These are phyloP conservation scores for Synanthedon tipuliformis DNA, from an alignment of 2,888 invertebrate species.

Conservation along the genomic window DNA sequence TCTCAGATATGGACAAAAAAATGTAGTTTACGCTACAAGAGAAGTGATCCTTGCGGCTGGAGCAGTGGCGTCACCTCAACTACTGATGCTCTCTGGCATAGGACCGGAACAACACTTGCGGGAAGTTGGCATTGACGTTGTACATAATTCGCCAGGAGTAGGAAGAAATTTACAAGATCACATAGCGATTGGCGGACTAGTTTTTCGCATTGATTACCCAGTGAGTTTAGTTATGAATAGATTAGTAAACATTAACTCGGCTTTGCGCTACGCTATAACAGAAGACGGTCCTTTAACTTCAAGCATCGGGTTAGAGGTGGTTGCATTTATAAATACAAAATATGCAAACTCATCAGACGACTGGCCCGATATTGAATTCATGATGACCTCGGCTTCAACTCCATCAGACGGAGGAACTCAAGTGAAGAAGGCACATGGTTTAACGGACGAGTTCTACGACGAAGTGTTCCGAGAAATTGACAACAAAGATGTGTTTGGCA, in stretches of 20 bases:
- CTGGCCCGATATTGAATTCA: constrained; percentile 93
- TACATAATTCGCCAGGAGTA: constrained; percentile 84
- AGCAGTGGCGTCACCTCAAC: constrained; percentile 90
- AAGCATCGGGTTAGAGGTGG: constrained; percentile 87
- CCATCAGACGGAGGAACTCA: constrained; percentile 87
- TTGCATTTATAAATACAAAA: constrained; percentile 89
- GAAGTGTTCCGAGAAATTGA: constrained; percentile 79
- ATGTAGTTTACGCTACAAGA: constrained; percentile 75
- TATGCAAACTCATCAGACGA: constrained; percentile 88
- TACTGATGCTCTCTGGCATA: constrained; percentile 91
- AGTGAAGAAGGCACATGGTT: constrained; percentile 83
- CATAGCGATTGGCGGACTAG: constrained; percentile 86
- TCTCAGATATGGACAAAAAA: constrained; percentile 73
- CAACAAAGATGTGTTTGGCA: constrained; percentile 81
- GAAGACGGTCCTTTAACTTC: constrained; percentile 90
- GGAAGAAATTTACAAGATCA: constrained; percentile 91
- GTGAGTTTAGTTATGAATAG: constrained; percentile 84
- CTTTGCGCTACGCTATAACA: constrained; percentile 84
- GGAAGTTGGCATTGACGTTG: constrained; percentile 77
- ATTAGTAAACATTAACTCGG: constrained; percentile 85
- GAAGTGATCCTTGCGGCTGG: constrained; percentile 91
- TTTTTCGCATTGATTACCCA: constrained; percentile 84
- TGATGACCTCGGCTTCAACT: constrained; percentile 86
- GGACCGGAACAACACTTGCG: constrained; percentile 81
- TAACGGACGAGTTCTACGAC: constrained; percentile 84